Evolutionary conservation across 2,797 vertebrate species (phyloP), one percentile per base, ranked within the genome.

Genomic region (Melanotaenia parkinsoni): DNA sequence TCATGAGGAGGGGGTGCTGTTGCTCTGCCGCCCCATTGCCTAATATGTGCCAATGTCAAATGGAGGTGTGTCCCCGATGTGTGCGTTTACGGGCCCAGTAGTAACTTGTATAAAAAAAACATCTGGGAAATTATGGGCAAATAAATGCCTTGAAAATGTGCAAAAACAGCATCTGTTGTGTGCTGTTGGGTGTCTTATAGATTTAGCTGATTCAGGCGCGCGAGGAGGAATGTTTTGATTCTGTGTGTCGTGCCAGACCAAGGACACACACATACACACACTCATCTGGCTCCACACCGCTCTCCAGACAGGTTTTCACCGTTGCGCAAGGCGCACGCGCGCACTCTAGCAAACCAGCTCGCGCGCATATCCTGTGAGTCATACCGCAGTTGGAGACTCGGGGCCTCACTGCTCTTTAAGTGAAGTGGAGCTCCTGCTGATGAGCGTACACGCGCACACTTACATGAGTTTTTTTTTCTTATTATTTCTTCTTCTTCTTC

Each of bases 1-100:
- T 5, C 24, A 40, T 24, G 3, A 14, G 22, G 53, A 26, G 53
- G 61, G 16, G 70, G 61, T 53, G 70, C 63, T 72, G 37, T 65
- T 50, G 70, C 38, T 72, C 47, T 20, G 54, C 28, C 37, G 72
- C 72, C 70, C 74, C 58, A 63, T 72, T 57, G 4, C 50, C 16
- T 62, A 81, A 72, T 88, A 76, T 89, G 81, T 90, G 89, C 90
- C 92, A 94, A 94, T 94, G 93, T 95, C 93, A 94, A 93, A 93
- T 80, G 88, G 93, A 86, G 93, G 93, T 89, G 93, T 94, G 90
- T 88, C 85, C 61, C 58, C 13, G 30, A 11, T 63, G 30, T 22
- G 70, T 63, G 75, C 51, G 58, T 9, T 63, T 18, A 26, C 9
- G 38, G 59, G 16, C 51, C 7, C n/a, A 37, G 50, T 33, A 32